A percentile compares a stretch with the other conserved stretches of the same genome.
Conservation (phyloP, 2,113 vertebrate genomes). For the Phalacrocorax pelagicus region DNA sequence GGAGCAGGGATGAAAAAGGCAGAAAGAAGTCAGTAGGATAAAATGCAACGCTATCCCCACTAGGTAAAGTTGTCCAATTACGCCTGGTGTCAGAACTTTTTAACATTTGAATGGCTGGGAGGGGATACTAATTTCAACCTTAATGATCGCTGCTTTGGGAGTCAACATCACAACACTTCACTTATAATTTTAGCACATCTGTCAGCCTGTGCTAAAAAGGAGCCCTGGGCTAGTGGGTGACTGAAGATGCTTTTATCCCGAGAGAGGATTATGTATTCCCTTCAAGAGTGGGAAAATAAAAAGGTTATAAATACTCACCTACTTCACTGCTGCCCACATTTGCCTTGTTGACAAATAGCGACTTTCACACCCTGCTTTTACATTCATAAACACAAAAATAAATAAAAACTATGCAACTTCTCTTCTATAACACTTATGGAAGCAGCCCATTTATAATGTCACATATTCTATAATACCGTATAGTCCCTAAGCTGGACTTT, state of each 20-base stretch:
- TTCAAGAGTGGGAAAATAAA: conserved; percentile 37
- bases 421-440: conserved; percentile 62
- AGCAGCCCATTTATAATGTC: conserved; percentile 65
- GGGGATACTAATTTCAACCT: conserved; percentile 67
- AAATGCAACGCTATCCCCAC: conserved; percentile 52
- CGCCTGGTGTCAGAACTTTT: conserved; percentile 51
- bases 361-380: conserved; percentile 31
- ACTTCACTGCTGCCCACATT: conserved; percentile 24
- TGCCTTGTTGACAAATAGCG: conserved; percentile 51
- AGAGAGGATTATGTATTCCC: conserved; percentile 55
- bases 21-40: conserved; percentile 45
- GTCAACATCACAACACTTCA: conserved; percentile 66
- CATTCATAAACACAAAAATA: conserved; percentile 48
- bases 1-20: conserved; percentile 42
- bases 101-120: conserved; percentile 65
- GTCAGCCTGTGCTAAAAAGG: conserved; percentile 61
- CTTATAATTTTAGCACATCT: conserved; percentile 65
- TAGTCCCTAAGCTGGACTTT: conserved; percentile 72
- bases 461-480: conserved; percentile 33
- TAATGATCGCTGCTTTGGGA: conserved; percentile 70
- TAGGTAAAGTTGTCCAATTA: conserved; percentile 70
- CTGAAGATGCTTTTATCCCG: conserved; percentile 62
- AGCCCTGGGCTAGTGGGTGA: conserved; percentile 60
- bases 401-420: conserved; percentile 53
- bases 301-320: conserved; percentile 56